phyloP scores from a whole-genome alignment of 2,888 invertebrate genomes.

The Ectemnius continuus region DNA sequence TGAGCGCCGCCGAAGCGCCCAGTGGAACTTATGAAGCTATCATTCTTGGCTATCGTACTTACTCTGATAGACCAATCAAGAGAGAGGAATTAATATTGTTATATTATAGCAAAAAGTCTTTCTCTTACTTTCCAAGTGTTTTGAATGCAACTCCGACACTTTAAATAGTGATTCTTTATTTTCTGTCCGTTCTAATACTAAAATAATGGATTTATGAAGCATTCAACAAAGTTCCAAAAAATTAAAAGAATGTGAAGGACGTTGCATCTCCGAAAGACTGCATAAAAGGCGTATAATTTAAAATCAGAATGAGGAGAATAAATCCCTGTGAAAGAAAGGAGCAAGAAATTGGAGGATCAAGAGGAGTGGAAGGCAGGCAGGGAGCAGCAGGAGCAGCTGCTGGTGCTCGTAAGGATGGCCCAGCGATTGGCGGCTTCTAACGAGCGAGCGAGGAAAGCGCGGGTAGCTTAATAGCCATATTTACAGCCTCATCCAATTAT shows the following conservation, averaged over 20 bases:
- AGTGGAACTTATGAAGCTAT: neutral
- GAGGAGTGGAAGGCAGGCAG: conserved; percentile 18
- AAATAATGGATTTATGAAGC: too few species aligned
- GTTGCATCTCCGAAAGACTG: too few species aligned
- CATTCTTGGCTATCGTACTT: neutral
- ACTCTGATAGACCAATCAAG: conserved; percentile 11
- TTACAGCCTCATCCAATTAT: conserved; percentile 75
- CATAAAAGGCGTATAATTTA: too few species aligned
- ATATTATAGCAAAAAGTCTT: neutral
- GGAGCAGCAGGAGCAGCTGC: conserved; percentile 20
- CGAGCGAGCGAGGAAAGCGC: conserved; percentile 62
- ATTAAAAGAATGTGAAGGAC: too few species aligned
- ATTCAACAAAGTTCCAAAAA: too few species aligned
- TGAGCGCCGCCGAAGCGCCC: too few species aligned
- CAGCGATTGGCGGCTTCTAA: conserved; percentile 66
- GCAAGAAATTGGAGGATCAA: conserved; percentile 9
- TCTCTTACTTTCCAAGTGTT: neutral
- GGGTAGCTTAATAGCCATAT: conserved; percentile 70
- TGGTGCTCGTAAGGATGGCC: conserved; percentile 18
- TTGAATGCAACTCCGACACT: too few species aligned
- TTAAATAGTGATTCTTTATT: too few species aligned
- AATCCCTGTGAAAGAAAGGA: conserved; percentile 8
- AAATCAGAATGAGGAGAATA: neutral
- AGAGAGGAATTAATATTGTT: neutral
- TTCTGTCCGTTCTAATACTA: too few species aligned